A percentile compares a stretch with the other conserved stretches of the same genome.
Evolutionary conservation across 2,797 vertebrate species (phyloP).

Genomic region (Distichodus sexfasciatus): DNA sequence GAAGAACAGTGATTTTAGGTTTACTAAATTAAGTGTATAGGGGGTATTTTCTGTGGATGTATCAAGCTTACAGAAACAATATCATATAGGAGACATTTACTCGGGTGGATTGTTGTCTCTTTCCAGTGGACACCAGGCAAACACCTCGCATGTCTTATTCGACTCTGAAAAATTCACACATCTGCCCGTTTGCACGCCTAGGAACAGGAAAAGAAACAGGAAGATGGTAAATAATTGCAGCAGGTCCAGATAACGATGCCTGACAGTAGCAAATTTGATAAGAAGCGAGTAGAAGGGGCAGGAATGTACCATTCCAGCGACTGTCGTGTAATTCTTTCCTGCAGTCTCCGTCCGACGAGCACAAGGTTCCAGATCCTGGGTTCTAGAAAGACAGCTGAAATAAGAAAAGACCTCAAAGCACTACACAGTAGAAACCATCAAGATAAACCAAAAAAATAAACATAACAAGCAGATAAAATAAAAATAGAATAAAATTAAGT

Average conservation of each 20-base stretch:
- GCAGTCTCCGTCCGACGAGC: constrained; percentile 65
- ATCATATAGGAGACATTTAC: constrained; percentile 52
- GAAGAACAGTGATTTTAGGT: too few relatives aligned
- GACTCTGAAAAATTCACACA: constrained; percentile 70
- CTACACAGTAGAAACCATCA: neutral
- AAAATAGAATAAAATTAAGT: too few relatives aligned
- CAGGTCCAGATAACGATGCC: too few relatives aligned
- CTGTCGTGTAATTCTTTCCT: constrained; percentile 62
- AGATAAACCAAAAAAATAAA: neutral
- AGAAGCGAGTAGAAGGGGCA: too few relatives aligned
- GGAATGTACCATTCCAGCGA: constrained; percentile 64
- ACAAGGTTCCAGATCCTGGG: constrained; percentile 44
- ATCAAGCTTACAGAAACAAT: too few relatives aligned
- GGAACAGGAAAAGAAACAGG: neutral
- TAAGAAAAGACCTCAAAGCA: too few relatives aligned
- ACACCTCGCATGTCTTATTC: constrained; percentile 78
- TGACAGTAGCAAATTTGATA: neutral
- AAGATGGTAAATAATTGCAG: neutral
- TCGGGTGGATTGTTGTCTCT: constrained; percentile 53
- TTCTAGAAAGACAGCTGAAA: constrained; percentile 31
- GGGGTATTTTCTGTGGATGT: too few relatives aligned
- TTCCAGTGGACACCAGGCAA: constrained; percentile 81
- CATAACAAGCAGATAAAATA: too few relatives aligned
- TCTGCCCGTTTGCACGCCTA: constrained; percentile 79
- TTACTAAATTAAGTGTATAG: too few relatives aligned